phyloP scores from a whole-genome alignment of 2,888 invertebrate species.

The Drosophila conformis region DNA sequence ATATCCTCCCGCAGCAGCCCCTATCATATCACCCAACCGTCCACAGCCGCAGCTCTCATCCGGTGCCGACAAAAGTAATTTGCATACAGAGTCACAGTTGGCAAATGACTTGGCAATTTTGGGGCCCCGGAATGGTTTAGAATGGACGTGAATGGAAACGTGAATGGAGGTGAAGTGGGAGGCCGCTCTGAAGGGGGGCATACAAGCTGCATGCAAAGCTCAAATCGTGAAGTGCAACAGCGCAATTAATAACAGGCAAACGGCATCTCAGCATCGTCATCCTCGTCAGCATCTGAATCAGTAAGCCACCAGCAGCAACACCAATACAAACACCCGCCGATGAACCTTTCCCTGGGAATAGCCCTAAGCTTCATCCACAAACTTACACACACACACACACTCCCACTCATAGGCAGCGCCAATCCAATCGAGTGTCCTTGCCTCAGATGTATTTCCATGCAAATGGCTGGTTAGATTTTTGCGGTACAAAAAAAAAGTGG shows the following conservation, averaged over 20 bases:
- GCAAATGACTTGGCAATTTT: constrained; percentile 67
- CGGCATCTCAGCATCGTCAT: constrained; percentile 30
- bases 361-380: constrained; percentile 8
- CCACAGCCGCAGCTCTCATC: constrained; percentile 39
- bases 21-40: no score
- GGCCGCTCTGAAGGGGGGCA: constrained; percentile 5
- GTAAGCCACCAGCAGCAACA: constrained; percentile 34
- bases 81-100: constrained; percentile 67
- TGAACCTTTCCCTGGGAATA: constrained; percentile 17
- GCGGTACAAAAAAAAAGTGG: constrained; percentile 9
- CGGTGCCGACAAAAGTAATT: constrained; percentile 61
- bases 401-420: background rate
- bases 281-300: background rate
- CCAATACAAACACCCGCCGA: constrained; percentile 3
- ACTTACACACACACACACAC: constrained; percentile 1
- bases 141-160: background rate
- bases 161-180: background rate
- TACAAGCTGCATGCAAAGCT: constrained; percentile 49
- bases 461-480: constrained; percentile 58
- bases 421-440: constrained; percentile 48
- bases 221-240: constrained; percentile 67
- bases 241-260: constrained; percentile 68
- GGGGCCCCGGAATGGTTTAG: constrained; percentile 14
- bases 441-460: constrained; percentile 57
- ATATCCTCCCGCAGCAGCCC: background rate